These are phyloP conservation scores for Sphaeridia pumilis DNA, from an alignment of 2,888 invertebrate genomes.

Conservation along the genomic window DNA sequence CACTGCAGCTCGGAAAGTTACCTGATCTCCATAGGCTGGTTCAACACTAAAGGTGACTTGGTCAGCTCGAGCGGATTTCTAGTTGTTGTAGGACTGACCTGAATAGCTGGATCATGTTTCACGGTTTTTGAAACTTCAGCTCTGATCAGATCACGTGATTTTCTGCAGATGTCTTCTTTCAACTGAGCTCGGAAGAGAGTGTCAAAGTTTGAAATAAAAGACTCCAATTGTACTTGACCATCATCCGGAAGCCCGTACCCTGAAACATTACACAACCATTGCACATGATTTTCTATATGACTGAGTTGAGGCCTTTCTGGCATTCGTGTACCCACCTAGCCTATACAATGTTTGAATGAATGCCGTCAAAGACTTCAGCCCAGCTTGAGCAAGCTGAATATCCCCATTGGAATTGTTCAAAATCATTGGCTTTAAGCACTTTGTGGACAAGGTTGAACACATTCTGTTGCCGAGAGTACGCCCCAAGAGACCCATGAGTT, in stretches of 20 bases:
- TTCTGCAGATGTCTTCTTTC: constrained; percentile 19
- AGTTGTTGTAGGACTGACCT: background rate
- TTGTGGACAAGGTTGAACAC: constrained; percentile 21
- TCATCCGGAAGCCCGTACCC: constrained; percentile 19
- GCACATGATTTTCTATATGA: background rate
- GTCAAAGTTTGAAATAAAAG: constrained; percentile 23
- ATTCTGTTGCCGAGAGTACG: constrained; percentile 19
- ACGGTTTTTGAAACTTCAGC: constrained; percentile 10
- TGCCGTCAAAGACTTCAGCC: background rate
- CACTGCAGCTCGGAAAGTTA: background rate
- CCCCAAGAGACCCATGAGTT: constrained; percentile 16
- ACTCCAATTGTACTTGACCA: constrained; percentile 12
- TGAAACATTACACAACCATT: constrained; percentile 2
- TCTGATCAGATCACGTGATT: constrained; percentile 8
- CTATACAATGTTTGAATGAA: background rate
- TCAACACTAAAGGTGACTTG: constrained; percentile 10
- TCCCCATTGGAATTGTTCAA: constrained; percentile 24
- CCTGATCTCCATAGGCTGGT: constrained; percentile 12
- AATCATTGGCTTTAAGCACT: constrained; percentile 27
- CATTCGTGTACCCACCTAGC: background rate
- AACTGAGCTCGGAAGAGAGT: constrained; percentile 22
- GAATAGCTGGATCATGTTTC: constrained; percentile 1
- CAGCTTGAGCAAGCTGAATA: constrained; percentile 15
- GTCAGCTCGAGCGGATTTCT: background rate
- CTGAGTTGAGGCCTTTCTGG: too few relatives aligned